These are phyloP conservation scores for Caenorhabditis sulstoni DNA, from an alignment of 2,888 invertebrate species.

Conservation along the genomic window DNA sequence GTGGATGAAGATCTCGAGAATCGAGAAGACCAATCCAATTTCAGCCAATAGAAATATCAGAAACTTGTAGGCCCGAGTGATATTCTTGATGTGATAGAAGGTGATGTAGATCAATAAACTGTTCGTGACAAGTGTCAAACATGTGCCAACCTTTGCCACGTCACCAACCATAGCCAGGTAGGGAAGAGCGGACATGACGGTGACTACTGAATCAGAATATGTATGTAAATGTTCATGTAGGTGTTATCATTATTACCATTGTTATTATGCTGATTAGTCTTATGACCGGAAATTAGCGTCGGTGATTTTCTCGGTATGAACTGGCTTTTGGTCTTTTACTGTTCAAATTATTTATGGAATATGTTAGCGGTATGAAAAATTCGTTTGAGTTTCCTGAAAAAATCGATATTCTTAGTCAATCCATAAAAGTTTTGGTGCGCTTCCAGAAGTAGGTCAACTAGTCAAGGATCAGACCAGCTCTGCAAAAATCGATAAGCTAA, in stretches of 20 bases:
- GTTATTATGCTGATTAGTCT: too few relatives aligned
- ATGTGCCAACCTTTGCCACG: neutral
- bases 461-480: too few relatives aligned
- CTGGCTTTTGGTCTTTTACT: too few relatives aligned
- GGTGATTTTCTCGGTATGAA: too few relatives aligned
- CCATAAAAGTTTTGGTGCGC: too few relatives aligned
- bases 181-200: neutral
- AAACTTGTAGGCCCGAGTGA: slow-evolving; percentile 8
- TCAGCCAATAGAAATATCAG: slow-evolving; percentile 5
- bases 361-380: too few relatives aligned
- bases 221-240: neutral
- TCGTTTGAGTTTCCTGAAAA: too few relatives aligned
- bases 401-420: too few relatives aligned
- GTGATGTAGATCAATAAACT: slow-evolving; percentile 19
- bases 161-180: neutral
- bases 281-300: too few relatives aligned
- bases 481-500: neutral
- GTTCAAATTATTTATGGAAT: too few relatives aligned
- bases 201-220: too few relatives aligned
- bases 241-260: neutral
- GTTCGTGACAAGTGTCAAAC: neutral
- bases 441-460: too few relatives aligned
- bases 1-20: neutral
- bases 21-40: slow-evolving; percentile 8
- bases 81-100: neutral